These are phyloP conservation scores for Trichomycterus rosablanca DNA, from an alignment of 2,113 vertebrate genomes.

Conservation along the genomic window DNA sequence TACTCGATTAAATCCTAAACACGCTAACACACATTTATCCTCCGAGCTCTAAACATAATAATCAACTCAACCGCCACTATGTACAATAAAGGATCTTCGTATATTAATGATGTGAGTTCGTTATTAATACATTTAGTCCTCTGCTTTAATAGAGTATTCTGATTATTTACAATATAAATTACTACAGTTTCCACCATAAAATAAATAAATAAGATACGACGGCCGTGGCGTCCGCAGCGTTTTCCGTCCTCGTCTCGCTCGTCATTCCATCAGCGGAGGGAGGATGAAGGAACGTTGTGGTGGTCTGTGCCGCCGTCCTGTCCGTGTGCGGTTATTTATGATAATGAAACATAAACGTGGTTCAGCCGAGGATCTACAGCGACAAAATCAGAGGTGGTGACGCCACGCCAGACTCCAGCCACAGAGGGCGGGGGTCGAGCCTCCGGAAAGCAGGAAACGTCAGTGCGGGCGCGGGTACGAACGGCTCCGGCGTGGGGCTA, in stretches of 20 bases:
- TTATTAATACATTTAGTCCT: slow-evolving; percentile 50
- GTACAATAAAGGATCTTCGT: slow-evolving; percentile 71
- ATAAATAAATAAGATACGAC: slow-evolving; percentile 71
- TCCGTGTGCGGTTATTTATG: not conserved
- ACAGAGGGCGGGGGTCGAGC: slow-evolving; percentile 14
- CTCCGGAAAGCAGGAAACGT: slow-evolving; percentile 13
- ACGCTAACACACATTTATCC: slow-evolving; percentile 51
- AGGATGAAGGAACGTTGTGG: slow-evolving; percentile 15
- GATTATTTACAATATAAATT: slow-evolving; percentile 76
- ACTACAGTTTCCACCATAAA: slow-evolving; percentile 64
- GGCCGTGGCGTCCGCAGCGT: slow-evolving; percentile 58
- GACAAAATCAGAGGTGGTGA: not conserved
- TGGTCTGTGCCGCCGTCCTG: not conserved
- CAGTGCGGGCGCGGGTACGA: slow-evolving; percentile 22
- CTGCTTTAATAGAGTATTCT: slow-evolving; percentile 65
- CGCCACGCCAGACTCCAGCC: not conserved
- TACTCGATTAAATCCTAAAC: no score
- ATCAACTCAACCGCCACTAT: slow-evolving; percentile 59
- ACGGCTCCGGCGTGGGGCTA: slow-evolving; percentile 61
- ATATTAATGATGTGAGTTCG: slow-evolving; percentile 60
- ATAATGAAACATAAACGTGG: not conserved
- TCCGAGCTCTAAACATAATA: slow-evolving; percentile 57
- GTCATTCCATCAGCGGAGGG: no score
- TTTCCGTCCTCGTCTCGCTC: slow-evolving; percentile 31
- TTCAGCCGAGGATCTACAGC: not conserved